Evolutionary conservation across 2,113 vertebrate genomes (phyloP).

Genomic region (Entomyzon cyanotis): DNA sequence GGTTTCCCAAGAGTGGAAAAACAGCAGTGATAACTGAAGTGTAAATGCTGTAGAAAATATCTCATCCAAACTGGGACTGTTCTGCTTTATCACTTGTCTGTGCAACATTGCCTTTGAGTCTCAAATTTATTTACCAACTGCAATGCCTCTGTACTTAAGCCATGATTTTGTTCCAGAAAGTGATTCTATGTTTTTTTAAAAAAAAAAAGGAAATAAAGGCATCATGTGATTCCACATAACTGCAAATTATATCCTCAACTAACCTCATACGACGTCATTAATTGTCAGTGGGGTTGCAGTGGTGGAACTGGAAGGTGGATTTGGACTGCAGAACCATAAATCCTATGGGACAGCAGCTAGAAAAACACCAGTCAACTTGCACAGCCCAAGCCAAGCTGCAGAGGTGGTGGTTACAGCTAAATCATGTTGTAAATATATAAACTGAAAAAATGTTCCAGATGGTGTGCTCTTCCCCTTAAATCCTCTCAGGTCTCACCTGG

Average conservation of each 20-base stretch:
- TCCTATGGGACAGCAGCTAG: not conserved
- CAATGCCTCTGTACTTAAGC: not conserved
- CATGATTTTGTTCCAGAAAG: not conserved
- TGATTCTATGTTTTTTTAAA: not conserved
- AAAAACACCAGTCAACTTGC: not conserved
- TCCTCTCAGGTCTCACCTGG: not conserved
- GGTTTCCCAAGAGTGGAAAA: not conserved
- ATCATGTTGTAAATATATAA: not conserved
- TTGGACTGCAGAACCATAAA: not conserved
- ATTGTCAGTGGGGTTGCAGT: not conserved
- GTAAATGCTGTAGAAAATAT: not conserved
- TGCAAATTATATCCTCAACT: not conserved
- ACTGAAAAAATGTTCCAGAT: not conserved
- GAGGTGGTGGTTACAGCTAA: not conserved
- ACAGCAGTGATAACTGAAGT: fast-evolving
- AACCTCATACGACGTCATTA: fast-evolving
- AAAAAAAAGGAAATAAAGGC: not conserved
- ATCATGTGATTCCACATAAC: not conserved
- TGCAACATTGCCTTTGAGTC: not conserved
- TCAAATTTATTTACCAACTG: not conserved
- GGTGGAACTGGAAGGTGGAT: not conserved
- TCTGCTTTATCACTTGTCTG: not conserved
- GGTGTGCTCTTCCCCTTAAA: not conserved
- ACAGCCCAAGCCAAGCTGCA: not conserved
- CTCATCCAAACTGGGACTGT: not conserved